Conservation (phyloP, 2,888 invertebrate species). For the Sipha maydis region DNA sequence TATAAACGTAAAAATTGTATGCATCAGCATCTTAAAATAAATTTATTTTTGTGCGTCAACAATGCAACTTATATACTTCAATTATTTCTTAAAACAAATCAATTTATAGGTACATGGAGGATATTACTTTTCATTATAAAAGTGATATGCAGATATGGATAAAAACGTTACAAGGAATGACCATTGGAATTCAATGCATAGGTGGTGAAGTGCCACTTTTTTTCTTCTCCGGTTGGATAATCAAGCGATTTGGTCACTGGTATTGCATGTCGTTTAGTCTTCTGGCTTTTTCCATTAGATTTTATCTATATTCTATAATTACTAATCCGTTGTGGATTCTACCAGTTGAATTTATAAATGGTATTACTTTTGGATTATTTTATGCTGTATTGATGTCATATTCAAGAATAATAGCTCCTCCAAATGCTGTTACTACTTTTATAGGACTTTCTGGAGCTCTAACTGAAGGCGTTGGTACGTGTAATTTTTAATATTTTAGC, state of each 20-base stretch:
- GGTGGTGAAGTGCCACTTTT: conserved; percentile 88
- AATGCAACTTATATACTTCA: too few relatives aligned
- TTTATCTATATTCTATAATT: conserved; percentile 83
- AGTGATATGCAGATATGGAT: conserved; percentile 69
- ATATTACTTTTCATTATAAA: conserved; percentile 68
- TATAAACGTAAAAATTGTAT: too few relatives aligned
- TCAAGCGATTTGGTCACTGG: conserved; percentile 82
- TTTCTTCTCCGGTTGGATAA: conserved; percentile 81
- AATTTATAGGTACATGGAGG: conserved; percentile 74
- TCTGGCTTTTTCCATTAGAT: conserved; percentile 81
- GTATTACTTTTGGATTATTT: conserved; percentile 87
- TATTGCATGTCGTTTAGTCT: conserved; percentile 86
- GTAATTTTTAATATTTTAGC: neutral
- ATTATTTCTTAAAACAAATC: neutral
- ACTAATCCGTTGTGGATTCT: conserved; percentile 85
- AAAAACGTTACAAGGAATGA: conserved; percentile 80
- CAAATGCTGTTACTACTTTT: conserved; percentile 86
- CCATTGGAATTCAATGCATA: conserved; percentile 82
- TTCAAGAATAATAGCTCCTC: conserved; percentile 83
- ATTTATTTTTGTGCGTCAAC: too few relatives aligned
- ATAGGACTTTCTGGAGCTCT: conserved; percentile 88
- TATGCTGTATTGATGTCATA: conserved; percentile 90
- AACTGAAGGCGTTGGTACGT: conserved; percentile 83
- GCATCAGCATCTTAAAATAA: too few relatives aligned
- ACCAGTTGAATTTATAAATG: conserved; percentile 86